Percentiles rank a stretch among this genome's conserved stretches.
Evolutionary conservation across 1,140 invertebrate species (phyloP).

Genomic region (Cephus cinctus): DNA sequence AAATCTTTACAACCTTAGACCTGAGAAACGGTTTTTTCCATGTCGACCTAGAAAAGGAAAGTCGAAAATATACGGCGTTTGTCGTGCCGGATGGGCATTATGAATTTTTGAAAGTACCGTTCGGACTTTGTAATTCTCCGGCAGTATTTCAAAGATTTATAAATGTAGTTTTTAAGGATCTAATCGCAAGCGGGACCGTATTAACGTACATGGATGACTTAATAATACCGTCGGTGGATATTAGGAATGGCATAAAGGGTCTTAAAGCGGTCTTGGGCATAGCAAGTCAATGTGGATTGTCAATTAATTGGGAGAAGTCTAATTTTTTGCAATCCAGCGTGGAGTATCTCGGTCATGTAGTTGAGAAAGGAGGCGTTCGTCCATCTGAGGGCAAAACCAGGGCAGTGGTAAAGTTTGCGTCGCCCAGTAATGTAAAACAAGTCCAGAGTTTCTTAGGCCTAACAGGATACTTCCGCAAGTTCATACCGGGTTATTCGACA

Average conservation of each 20-base stretch:
- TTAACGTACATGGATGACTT: conserved; percentile 35
- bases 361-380: conserved; percentile 13
- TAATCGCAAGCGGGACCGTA: conserved; percentile 13
- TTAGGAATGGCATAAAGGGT: conserved; percentile 4
- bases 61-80: conserved; percentile 20
- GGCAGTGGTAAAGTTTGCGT: conserved; percentile 31
- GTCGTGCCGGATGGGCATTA: conserved; percentile 23
- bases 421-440: conserved; percentile 28
- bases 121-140: conserved; percentile 32
- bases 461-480: conserved; percentile 24
- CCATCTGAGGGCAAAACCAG: conserved; percentile 33
- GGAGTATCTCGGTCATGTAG: conserved; percentile 20
- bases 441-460: conserved; percentile 33
- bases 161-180: conserved; percentile 2
- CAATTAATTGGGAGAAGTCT: conserved; percentile 11
- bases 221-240: conserved; percentile 23
- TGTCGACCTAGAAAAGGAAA: conserved; percentile 26
- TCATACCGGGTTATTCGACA: too few relatives aligned
- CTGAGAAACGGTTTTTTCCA: conserved; percentile 27
- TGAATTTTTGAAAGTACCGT: conserved; percentile 36
- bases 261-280: conserved; percentile 22
- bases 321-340: background rate
- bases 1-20: conserved; percentile 31
- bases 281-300: conserved; percentile 1
- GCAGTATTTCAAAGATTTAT: too few relatives aligned